Evolutionary conservation across 2,888 invertebrate genomes (phyloP).

Genomic region (Sesamia inferens): DNA sequence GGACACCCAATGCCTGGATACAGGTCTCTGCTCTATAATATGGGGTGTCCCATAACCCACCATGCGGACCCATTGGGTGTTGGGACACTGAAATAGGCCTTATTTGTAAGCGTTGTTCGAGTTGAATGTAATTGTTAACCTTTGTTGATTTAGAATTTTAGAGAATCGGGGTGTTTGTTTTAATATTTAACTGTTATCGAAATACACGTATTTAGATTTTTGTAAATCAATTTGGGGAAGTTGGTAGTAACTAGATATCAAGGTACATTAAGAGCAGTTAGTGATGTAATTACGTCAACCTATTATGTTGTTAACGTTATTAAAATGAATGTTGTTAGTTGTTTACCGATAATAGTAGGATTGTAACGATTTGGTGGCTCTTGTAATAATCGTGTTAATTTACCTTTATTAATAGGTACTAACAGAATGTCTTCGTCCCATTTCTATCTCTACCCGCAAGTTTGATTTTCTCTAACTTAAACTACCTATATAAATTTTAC

Average conservation of each 20-base stretch:
- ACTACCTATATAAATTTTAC: too few relatives aligned
- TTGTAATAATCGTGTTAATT: neutral
- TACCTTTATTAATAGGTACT: neutral
- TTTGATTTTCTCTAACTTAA: too few relatives aligned
- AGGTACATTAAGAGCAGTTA: neutral
- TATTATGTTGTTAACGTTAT: neutral
- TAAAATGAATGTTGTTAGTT: neutral
- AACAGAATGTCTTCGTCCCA: too few relatives aligned
- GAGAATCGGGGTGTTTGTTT: neutral
- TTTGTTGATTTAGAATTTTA: too few relatives aligned
- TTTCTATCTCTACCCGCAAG: too few relatives aligned
- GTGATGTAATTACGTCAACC: neutral
- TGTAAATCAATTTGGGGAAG: neutral
- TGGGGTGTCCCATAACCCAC: too few relatives aligned
- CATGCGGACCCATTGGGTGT: too few relatives aligned
- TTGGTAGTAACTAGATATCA: neutral
- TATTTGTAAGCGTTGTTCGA: neutral
- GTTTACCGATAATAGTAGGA: neutral
- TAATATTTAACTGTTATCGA: neutral
- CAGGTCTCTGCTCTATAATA: too few relatives aligned
- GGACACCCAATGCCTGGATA: too few relatives aligned
- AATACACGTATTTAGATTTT: neutral
- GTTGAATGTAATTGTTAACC: neutral
- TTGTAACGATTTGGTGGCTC: neutral
- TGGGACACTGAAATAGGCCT: neutral